Base-by-base conservation (phyloP, 1,140 invertebrate genomes). In the Brachionus calyciflorus region DNA sequence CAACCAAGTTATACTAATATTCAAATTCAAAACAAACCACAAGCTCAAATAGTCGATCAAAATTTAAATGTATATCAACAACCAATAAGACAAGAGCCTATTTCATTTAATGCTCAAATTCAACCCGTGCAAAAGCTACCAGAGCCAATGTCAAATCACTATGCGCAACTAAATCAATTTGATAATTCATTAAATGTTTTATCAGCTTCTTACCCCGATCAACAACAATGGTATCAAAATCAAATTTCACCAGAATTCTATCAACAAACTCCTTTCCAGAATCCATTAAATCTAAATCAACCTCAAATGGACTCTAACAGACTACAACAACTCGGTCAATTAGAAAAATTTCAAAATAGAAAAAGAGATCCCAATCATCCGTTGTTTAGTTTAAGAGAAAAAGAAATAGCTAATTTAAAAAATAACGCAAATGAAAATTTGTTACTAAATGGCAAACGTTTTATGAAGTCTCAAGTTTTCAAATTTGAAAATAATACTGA, bases 391-490 rank as follows among this genome's bases (percentile, higher is more conserved):
- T 14, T 44, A 44, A 65, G 40, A 65, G 60, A 65, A 44, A 65
- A 65, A 65, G 60, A 65, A 65, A 65, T 44, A 65, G 19, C 40
- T 46, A 65, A 65, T 65, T 21, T 65, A 9, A 65, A 44, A 28
- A 37, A 26, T 5, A 44, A 19, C n/a, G 40, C 26, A 3, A 30
- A 24, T 6, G 60, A 65, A 44, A 19, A 44, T 24, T 5, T 28
- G 3, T n/a, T n/a, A n/a, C 37, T 14, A 14, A 65, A 24, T 21
- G 40, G 60, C 41, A 26, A 60, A 41, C 28, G 55, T n/a, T 65
- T 65, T 28, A 24, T 44, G n/a, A 65, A 65, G 24, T 10, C 37
- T 24, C 41, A 44, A 65, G n/a, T 44, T 26, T 65, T 65, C 44
- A 65, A 65, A 65, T 44, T 65, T 65, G 37, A 65, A 65, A 44